Conservation (phyloP, 2,113 vertebrate genomes). For the Neolamprologus modestus region DNA sequence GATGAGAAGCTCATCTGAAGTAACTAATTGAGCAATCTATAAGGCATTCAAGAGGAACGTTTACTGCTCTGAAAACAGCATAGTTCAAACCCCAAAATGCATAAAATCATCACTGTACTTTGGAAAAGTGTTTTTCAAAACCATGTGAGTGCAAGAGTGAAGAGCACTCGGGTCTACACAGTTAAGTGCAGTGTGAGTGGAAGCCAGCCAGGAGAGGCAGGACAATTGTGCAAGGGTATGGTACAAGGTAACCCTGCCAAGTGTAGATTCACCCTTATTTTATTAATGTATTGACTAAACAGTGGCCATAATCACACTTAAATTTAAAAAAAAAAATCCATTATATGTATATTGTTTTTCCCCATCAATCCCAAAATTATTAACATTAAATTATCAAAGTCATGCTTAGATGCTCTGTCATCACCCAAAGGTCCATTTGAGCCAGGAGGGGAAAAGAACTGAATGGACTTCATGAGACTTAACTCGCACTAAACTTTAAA, state of each 20-base stretch:
- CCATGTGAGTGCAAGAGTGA: not conserved
- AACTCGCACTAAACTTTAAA: not conserved
- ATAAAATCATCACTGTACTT: not conserved
- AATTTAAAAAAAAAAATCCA: rapidly evolving
- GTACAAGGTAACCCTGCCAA: not conserved
- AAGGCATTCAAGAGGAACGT: not conserved
- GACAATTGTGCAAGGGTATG: not conserved
- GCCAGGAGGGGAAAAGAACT: not conserved
- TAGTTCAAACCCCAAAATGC: not conserved
- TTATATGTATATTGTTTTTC: not conserved
- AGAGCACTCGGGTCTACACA: not conserved
- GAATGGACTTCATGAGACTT: not conserved
- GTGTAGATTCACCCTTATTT: not conserved
- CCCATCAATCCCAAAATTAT: not conserved
- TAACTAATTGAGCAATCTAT: not conserved
- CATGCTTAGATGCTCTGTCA: not conserved
- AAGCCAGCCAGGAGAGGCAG: not conserved
- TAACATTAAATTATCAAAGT: not conserved
- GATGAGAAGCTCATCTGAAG: not conserved
- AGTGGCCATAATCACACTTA: not conserved
- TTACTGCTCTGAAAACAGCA: not conserved
- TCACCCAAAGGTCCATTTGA: not conserved
- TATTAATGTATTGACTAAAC: not conserved
- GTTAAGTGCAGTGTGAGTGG: not conserved
- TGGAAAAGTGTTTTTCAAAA: not conserved